Evolutionary conservation across 2,113 vertebrate species (phyloP), one percentile per base, ranked within the genome.

Genomic region (Pygoscelis adeliae): DNA sequence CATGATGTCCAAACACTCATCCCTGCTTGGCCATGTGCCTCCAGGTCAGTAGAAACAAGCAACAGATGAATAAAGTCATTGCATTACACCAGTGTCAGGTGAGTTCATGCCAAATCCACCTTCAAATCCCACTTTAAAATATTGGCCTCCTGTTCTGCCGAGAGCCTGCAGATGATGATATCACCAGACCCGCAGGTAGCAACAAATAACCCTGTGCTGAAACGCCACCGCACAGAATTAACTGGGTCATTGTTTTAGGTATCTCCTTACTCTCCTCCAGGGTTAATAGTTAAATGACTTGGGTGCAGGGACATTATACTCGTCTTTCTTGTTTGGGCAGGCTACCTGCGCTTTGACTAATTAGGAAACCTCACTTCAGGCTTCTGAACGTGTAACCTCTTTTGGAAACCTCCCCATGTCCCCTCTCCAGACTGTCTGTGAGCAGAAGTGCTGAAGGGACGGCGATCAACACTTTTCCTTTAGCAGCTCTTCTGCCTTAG

Each of bases 221-320:
- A 89, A 69, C 4, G 2, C 81, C 77, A 22, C 0, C 42, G 42
- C 14, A 19, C 56, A 72, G 83, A 93, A 94, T 91, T 96, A 96
- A 96, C 91, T 94, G 70, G 87, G 87, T 96, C 84, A 94, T 95
- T 97, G 94, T 96, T 95, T 87, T 55, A 88, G 67, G n/a, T 85
- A 95, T 91, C 94, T 95, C 66, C 87, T 87, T 85, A 58, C 46
- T 91, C 91, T 96, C 91, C 93, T 97, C 47, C 78, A 62, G 93
- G 89, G 94, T 96, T 97, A 95, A 95, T 86, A 93, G 95, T 96
- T 94, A 97, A 93, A 93, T 97, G 42, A 83, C 74, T 94, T 61
- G 58, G 42, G 62, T 40, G 78, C 87, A 90, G 93, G 89, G 91
- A 93, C 91, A 96, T 90, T 72, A 93, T 93, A 88, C 95, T 93